phyloP scores from a whole-genome alignment of 64 coral and sea anemone genomes.

The Porites lutea region DNA sequence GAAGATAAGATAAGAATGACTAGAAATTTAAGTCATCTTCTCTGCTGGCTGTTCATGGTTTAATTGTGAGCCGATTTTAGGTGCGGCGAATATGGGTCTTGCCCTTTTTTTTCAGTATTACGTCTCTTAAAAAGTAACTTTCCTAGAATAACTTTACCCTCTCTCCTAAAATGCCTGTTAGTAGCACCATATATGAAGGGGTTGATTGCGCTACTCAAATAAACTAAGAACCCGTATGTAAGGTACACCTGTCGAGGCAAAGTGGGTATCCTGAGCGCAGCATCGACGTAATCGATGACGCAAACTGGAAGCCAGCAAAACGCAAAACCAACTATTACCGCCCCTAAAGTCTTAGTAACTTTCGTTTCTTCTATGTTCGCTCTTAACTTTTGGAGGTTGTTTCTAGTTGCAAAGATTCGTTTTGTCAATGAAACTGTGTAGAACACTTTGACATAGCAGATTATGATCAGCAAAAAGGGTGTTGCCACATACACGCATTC shows the following conservation, averaged over 20 bases:
- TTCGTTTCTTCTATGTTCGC: constrained; percentile 63
- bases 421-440: constrained; percentile 41
- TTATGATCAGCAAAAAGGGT: constrained; percentile 13
- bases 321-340: constrained; percentile 62
- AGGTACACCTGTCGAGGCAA: constrained; percentile 66
- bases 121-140: background rate
- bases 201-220: constrained; percentile 72
- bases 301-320: constrained; percentile 82
- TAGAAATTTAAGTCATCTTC: no score
- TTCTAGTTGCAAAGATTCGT: constrained; percentile 28
- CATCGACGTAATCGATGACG: constrained; percentile 58
- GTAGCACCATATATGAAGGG: constrained; percentile 82
- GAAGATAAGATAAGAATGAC: no score
- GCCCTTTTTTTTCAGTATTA: background rate
- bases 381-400: background rate
- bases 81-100: no score
- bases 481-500: constrained; percentile 34
- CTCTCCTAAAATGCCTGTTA: constrained; percentile 71
- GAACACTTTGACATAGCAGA: constrained; percentile 55
- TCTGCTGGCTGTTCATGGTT: no score
- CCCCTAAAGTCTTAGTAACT: constrained; percentile 60
- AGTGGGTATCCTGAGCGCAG: constrained; percentile 8
- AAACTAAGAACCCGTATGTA: constrained; percentile 68
- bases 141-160: constrained; percentile 57
- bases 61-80: no score